A percentile compares a stretch with the other conserved stretches of the same genome.
Evolutionary conservation across 2,888 invertebrate genomes (phyloP).

Genomic region (Cheilosia scutellata): DNA sequence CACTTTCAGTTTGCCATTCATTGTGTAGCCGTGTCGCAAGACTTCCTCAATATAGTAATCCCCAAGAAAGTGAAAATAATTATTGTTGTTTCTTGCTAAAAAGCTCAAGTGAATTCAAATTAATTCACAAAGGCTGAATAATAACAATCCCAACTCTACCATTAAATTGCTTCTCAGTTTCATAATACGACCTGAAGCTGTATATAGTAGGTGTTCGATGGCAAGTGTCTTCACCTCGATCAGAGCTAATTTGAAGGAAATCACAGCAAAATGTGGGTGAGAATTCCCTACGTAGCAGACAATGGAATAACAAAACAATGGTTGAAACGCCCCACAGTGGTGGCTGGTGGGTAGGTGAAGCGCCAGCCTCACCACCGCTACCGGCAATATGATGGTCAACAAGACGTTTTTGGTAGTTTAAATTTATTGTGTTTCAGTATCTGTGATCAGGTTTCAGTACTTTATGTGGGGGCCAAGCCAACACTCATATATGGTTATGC

Average conservation of each 20-base stretch:
- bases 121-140: constrained; percentile 29
- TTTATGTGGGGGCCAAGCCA: constrained; percentile 11
- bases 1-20: no score
- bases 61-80: constrained; percentile 4
- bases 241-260: constrained; percentile 6
- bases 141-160: constrained; percentile 17
- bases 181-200: constrained; percentile 20
- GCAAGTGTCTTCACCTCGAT: constrained; percentile 19
- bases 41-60: constrained; percentile 12
- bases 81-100: constrained; percentile 4
- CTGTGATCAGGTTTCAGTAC: background rate
- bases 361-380: no score
- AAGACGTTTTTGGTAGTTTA: no score
- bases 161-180: constrained; percentile 25
- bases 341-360: background rate
- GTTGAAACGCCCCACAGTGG: background rate
- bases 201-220: background rate
- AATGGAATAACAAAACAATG: constrained; percentile 18
- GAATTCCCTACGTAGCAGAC: background rate
- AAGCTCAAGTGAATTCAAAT: constrained; percentile 21
- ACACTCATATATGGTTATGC: background rate
- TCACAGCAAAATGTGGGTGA: constrained; percentile 12
- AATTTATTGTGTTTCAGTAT: constrained; percentile 3
- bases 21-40: constrained; percentile 9
- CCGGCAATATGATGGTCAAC: no score